A percentile compares a stretch with the other conserved stretches of the same genome.
Evolutionary conservation across 1,140 invertebrate species (phyloP).

Genomic region (Probaryconus sp.): DNA sequence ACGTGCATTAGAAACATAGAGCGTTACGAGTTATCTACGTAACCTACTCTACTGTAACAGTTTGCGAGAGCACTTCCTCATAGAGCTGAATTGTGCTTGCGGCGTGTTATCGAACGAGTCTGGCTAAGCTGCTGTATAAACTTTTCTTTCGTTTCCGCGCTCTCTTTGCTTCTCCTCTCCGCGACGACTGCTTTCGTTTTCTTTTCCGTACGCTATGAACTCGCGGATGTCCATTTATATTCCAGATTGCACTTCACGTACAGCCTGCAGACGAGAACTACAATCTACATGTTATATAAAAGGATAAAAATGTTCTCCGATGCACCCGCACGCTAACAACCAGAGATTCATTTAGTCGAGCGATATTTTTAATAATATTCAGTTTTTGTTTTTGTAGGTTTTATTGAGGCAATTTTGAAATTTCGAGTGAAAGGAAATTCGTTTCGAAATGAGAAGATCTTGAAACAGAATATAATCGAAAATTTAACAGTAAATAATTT

Average conservation of each 20-base stretch:
- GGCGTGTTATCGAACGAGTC: constrained; percentile 39
- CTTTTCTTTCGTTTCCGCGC: constrained; percentile 37
- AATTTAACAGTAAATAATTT: too few relatives aligned
- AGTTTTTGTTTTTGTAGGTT: constrained; percentile 24
- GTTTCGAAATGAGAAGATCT: too few relatives aligned
- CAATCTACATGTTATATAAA: constrained; percentile 52
- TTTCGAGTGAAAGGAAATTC: too few relatives aligned
- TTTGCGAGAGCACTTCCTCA: constrained; percentile 72
- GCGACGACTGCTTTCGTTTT: constrained; percentile 51
- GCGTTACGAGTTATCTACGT: constrained; percentile 70
- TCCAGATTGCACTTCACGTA: constrained; percentile 36
- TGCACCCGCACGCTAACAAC: constrained; percentile 31
- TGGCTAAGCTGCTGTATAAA: constrained; percentile 17
- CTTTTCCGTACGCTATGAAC: constrained; percentile 43
- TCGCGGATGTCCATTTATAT: constrained; percentile 53
- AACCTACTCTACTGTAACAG: constrained; percentile 75
- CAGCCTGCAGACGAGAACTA: constrained; percentile 43
- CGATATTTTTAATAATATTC: constrained; percentile 7
- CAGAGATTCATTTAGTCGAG: too few relatives aligned
- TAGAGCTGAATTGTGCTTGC: constrained; percentile 21
- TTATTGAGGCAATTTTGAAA: too few relatives aligned
- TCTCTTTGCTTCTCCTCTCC: constrained; percentile 20
- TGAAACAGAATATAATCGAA: too few relatives aligned
- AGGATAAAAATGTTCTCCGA: constrained; percentile 33
- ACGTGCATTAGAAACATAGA: constrained; percentile 53